Base-by-base conservation (phyloP, 1,140 invertebrate species). In the Phocides pigmalion region DNA sequence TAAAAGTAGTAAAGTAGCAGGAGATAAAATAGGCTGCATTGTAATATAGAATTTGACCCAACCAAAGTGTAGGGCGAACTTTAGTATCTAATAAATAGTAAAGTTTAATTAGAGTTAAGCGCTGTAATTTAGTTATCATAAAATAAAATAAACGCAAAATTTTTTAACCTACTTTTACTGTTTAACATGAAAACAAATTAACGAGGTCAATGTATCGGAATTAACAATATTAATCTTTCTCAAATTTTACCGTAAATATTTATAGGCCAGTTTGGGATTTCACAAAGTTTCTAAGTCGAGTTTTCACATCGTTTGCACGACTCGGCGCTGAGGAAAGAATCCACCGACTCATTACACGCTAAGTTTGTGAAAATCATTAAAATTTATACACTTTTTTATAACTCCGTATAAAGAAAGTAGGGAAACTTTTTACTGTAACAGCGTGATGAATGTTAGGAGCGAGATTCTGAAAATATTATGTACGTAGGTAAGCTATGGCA, bases 301-400 rank as follows among this genome's bases (percentile, higher is more conserved):
- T 59, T 59, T 59, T 59, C 25, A 46, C 42, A 59, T 59, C 56
- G 25, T 46, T 59, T 22, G 39, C 20, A 46, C 39, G 15, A 4
- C n/a, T 11, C 25, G 39, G 20, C 3, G 32, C 46, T n/a, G 12
- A 15, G 32, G 42, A 50, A 22, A 20, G 35, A 62, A 56, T 44
- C 49, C 41, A 17, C 49, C 3, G 62, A 41, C 53, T 65, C 47
- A 65, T 65, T 65, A 75, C 73, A 70, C 62, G 53, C 54, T 28
- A 54, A 75, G 73, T 70, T 77, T 74, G 67, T 49, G 67, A 63
- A 67, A 79, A 79, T 79, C 77, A 74, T 79, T 79, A 79, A 73
- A 77, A 79, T 77, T 78, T 75, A 78, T 78, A 75, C 54, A 68
- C 72, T 68, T 71, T 44, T 69, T 64, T 44, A 68, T 44, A 72